Conservation (phyloP, 2,113 vertebrate genomes). For the Abramis brama region DNA sequence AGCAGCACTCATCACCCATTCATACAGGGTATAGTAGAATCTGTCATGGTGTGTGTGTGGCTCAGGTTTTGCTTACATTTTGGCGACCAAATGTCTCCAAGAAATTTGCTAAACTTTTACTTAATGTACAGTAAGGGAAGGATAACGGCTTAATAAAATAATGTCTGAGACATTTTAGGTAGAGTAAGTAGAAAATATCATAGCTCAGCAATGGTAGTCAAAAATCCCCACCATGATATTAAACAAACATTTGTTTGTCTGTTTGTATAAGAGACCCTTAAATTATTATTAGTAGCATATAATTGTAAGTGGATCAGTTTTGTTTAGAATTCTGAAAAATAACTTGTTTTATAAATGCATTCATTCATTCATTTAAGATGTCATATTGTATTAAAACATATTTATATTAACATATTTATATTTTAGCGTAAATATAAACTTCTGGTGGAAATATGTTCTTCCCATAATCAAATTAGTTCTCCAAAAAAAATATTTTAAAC, state of each 20-base stretch:
- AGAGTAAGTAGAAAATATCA: neutral
- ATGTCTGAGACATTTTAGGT: neutral
- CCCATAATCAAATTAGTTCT: neutral
- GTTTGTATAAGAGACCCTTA: neutral
- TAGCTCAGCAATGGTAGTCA: neutral
- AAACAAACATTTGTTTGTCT: neutral
- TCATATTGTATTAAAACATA: neutral
- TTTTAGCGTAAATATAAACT: neutral
- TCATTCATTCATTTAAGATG: neutral
- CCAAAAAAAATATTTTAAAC: too few species aligned
- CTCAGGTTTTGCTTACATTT: neutral
- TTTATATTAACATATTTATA: neutral
- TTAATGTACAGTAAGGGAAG: too few species aligned
- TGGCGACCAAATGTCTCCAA: neutral
- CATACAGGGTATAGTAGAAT: constrained; percentile 67
- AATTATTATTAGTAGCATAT: neutral
- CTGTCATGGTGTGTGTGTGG: constrained; percentile 47
- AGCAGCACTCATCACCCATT: constrained; percentile 74
- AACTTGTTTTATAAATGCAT: neutral
- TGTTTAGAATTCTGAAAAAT: neutral
- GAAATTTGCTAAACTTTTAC: neutral
- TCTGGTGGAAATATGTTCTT: neutral
- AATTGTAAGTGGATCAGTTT: neutral
- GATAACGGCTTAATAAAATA: neutral
- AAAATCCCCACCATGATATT: neutral